Percentiles rank a stretch among this genome's conserved stretches.
Conservation (phyloP, 2,888 invertebrate species). For the Toxonevra muliebris region DNA sequence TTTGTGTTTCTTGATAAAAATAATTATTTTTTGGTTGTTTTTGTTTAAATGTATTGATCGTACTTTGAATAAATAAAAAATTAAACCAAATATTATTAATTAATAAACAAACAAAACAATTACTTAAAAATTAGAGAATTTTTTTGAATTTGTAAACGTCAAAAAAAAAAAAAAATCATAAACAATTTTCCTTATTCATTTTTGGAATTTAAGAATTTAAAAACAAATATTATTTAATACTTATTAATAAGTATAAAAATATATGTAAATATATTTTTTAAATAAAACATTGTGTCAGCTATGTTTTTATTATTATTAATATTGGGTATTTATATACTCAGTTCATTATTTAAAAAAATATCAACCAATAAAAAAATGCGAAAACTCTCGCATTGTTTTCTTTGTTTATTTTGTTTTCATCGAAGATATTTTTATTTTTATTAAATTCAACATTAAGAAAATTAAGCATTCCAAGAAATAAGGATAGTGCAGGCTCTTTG, state of each 20-base stretch:
- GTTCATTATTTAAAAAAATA: neutral
- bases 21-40: slow-evolving; percentile 25
- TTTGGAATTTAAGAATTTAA: slow-evolving; percentile 4
- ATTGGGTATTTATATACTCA: slow-evolving; percentile 25
- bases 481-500: neutral
- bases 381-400: slow-evolving; percentile 11
- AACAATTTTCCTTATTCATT: slow-evolving; percentile 19
- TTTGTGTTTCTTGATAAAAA: slow-evolving; percentile 6
- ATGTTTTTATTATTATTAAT: slow-evolving; percentile 55
- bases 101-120: slow-evolving; percentile 53
- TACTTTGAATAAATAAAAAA: slow-evolving; percentile 20
- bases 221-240: slow-evolving; percentile 15
- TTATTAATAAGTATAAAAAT: slow-evolving; percentile 42
- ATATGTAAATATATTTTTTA: slow-evolving; percentile 29
- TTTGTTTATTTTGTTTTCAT: slow-evolving; percentile 12
- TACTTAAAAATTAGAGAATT: slow-evolving; percentile 31
- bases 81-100: slow-evolving; percentile 33
- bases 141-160: slow-evolving; percentile 12
- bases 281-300: slow-evolving; percentile 66
- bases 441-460: neutral
- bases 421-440: neutral
- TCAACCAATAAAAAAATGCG: slow-evolving; percentile 3
- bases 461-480: neutral
- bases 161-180: neutral
- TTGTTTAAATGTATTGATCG: slow-evolving; percentile 7